phyloP scores from a whole-genome alignment of 2,888 invertebrate genomes.

The Plebejus argus region DNA sequence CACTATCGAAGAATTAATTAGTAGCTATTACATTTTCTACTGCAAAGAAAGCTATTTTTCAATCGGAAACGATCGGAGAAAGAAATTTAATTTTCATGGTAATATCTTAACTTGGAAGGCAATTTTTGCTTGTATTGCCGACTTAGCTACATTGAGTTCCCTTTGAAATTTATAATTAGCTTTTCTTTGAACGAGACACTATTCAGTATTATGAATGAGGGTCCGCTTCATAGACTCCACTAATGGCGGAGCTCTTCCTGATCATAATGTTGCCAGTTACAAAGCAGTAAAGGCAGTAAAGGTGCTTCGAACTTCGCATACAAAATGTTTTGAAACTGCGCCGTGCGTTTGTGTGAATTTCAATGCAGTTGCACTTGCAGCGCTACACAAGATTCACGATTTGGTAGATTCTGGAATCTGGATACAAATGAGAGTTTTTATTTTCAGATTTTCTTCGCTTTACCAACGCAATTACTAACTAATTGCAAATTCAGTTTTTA shows the following conservation, averaged over 20 bases:
- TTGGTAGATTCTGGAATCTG: neutral
- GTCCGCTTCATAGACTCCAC: conserved; percentile 27
- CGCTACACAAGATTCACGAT: neutral
- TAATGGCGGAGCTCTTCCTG: conserved; percentile 23
- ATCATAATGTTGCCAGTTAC: conserved; percentile 18
- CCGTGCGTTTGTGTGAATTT: neutral
- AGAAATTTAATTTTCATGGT: conserved; percentile 9
- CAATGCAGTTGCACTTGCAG: neutral
- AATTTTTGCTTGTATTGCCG: conserved; percentile 18
- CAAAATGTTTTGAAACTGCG: neutral
- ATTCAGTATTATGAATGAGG: conserved; percentile 29
- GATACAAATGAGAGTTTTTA: neutral
- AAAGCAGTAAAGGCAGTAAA: neutral
- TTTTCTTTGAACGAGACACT: conserved; percentile 29
- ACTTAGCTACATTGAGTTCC: conserved; percentile 8
- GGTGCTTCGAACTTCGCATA: conserved; percentile 5
- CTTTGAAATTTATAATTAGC: conserved; percentile 29
- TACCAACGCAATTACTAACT: neutral
- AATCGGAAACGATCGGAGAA: conserved; percentile 1
- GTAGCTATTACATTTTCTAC: neutral
- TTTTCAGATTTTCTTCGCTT: neutral
- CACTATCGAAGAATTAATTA: neutral
- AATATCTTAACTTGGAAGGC: neutral
- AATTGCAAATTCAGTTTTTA: neutral
- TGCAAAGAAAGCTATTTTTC: conserved; percentile 3